Evolutionary conservation across 2,113 vertebrate species (phyloP).

Genomic region (Dryoscopus gambensis): DNA sequence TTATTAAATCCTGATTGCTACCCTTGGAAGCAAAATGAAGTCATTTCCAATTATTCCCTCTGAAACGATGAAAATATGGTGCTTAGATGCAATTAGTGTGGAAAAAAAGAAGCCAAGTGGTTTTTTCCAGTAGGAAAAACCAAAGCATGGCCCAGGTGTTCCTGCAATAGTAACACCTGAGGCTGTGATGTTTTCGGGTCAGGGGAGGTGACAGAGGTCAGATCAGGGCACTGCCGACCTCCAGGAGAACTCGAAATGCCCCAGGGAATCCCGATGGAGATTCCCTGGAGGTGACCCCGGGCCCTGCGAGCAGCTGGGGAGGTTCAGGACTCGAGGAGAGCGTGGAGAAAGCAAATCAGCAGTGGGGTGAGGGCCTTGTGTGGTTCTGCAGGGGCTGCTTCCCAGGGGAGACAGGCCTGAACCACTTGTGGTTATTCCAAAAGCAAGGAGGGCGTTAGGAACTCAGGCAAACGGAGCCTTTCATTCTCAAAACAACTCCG

Average conservation of each 20-base stretch:
- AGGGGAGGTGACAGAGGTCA: background rate
- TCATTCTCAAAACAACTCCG: background rate
- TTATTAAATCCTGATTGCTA: background rate
- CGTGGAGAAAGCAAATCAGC: background rate
- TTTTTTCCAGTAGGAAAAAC: background rate
- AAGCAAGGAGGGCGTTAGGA: background rate
- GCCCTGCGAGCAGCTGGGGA: background rate
- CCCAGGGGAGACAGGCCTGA: background rate
- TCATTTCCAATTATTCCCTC: background rate
- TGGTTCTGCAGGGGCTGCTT: background rate
- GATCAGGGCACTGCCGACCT: background rate
- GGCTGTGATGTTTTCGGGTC: background rate
- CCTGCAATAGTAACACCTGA: background rate
- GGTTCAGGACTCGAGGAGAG: background rate
- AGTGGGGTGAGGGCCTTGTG: fast-evolving
- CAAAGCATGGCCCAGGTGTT: background rate
- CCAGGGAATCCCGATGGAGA: background rate
- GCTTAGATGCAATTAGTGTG: background rate
- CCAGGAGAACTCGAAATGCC: background rate
- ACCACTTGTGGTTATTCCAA: background rate
- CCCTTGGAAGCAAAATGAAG: background rate
- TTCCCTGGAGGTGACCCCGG: background rate
- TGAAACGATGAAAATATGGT: background rate
- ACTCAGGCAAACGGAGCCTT: background rate
- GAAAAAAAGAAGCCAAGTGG: background rate